Conservation (phyloP, 2,888 invertebrate genomes). For the Drosophila sordidapex region DNA sequence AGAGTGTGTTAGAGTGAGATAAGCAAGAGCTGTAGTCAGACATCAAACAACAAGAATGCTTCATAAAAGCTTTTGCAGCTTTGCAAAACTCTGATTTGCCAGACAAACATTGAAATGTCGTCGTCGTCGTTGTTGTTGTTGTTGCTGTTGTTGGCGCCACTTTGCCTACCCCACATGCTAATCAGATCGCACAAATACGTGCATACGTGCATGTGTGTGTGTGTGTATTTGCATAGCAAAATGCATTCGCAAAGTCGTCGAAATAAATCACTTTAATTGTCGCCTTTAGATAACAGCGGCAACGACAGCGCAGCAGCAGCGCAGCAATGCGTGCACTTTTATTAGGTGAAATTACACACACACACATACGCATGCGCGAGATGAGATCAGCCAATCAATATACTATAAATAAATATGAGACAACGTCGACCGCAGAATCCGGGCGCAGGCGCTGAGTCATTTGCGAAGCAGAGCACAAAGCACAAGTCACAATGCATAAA, state of each 20-base stretch:
- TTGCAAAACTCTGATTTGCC: constrained; percentile 19
- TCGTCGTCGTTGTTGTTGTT: constrained; percentile 1
- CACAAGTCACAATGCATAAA: not conserved
- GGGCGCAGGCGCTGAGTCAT: constrained; percentile 35
- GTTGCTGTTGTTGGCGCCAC: constrained; percentile 8
- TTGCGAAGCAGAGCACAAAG: not conserved
- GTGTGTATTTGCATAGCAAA: constrained; percentile 61
- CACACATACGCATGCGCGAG: not conserved
- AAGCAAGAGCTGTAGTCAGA: not conserved
- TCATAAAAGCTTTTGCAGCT: constrained; percentile 13
- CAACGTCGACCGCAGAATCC: constrained; percentile 11
- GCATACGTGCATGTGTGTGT: constrained; percentile 7
- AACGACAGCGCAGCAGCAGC: constrained; percentile 5
- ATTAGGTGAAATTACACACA: constrained; percentile 52
- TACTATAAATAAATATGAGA: constrained; percentile 47
- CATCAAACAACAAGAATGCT: constrained; percentile 24
- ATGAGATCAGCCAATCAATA: constrained; percentile 50
- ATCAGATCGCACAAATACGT: constrained; percentile 45
- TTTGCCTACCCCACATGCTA: constrained; percentile 39
- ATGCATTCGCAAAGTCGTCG: constrained; percentile 46
- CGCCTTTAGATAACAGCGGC: constrained; percentile 55
- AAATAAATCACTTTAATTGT: constrained; percentile 73
- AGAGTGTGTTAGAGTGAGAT: not conserved
- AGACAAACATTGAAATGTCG: not conserved
- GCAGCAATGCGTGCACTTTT: constrained; percentile 50